Conservation (phyloP, 2,888 invertebrate genomes). For the Leptura quadrifasciata region DNA sequence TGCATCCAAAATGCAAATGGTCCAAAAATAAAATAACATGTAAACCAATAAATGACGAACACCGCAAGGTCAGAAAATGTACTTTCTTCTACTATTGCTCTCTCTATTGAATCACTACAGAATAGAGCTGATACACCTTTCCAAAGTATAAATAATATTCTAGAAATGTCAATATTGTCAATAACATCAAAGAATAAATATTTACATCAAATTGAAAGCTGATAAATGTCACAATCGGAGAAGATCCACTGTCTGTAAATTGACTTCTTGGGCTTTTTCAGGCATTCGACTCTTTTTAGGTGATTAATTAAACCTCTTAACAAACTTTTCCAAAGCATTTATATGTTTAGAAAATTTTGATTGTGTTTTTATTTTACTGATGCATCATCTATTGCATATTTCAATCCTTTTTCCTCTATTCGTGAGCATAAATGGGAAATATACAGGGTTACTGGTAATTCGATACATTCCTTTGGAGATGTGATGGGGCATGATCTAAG, state of each 20-base stretch:
- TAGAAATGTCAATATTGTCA: slow-evolving; percentile 11
- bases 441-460: no score
- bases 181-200: not conserved
- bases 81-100: slow-evolving; percentile 72
- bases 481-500: no score
- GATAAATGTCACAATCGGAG: no score
- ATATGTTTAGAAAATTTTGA: slow-evolving; percentile 1
- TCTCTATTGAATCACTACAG: slow-evolving; percentile 76
- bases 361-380: not conserved
- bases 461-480: no score
- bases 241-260: slow-evolving; percentile 74
- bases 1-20: slow-evolving; percentile 78
- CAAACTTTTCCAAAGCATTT: slow-evolving; percentile 15
- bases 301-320: slow-evolving; percentile 72
- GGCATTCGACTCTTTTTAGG: slow-evolving; percentile 75
- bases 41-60: slow-evolving; percentile 78
- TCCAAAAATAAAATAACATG: slow-evolving; percentile 76
- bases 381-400: slow-evolving; percentile 6
- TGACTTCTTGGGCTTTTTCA: slow-evolving; percentile 75
- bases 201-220: slow-evolving; percentile 77
- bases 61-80: no score
- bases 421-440: slow-evolving; percentile 40
- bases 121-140: slow-evolving; percentile 77
- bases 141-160: slow-evolving; percentile 71
- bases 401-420: slow-evolving; percentile 36